Evolutionary conservation across 1,140 invertebrate genomes (phyloP).

Genomic region (Chlorops oryzae): DNA sequence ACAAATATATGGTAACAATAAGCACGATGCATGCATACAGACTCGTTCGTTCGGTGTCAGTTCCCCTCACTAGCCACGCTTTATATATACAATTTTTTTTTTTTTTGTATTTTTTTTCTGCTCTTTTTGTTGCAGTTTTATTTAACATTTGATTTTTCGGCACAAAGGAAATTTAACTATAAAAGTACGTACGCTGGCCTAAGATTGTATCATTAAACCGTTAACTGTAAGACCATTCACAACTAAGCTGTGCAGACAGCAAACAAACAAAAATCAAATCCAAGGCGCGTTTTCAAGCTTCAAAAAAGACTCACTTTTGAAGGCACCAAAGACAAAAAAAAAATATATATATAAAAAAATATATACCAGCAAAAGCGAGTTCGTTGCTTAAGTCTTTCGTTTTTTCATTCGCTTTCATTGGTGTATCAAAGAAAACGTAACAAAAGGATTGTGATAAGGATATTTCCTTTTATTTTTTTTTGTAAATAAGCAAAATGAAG

Average conservation of each 20-base stretch:
- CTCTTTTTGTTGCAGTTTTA: neutral
- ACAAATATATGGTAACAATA: too few species aligned
- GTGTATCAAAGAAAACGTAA: slow-evolving; percentile 7
- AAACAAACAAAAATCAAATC: slow-evolving; percentile 6
- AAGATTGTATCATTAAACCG: slow-evolving; percentile 46
- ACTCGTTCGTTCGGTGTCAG: neutral
- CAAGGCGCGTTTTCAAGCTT: neutral
- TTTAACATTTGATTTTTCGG: slow-evolving; percentile 1
- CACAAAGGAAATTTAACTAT: slow-evolving; percentile 30
- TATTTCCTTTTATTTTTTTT: slow-evolving; percentile 3
- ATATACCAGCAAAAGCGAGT: slow-evolving; percentile 3
- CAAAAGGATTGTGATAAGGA: slow-evolving; percentile 12
- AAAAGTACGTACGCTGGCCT: slow-evolving; percentile 35
- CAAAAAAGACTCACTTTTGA: slow-evolving; percentile 11
- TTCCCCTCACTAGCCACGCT: too few species aligned
- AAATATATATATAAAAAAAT: neutral
- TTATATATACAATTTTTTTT: slow-evolving; percentile 21
- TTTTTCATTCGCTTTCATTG: slow-evolving; percentile 8
- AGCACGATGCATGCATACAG: too few species aligned
- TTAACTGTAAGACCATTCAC: slow-evolving; percentile 41
- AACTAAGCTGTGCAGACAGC: slow-evolving; percentile 23
- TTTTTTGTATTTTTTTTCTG: slow-evolving; percentile 1
- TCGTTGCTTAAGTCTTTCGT: slow-evolving; percentile 16
- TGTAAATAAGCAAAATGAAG: slow-evolving; percentile 16
- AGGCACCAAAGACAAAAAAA: neutral